A percentile compares a stretch with the other conserved stretches of the same genome.
These are phyloP conservation scores for Amiota minor DNA, from an alignment of 2,888 invertebrate species.

Conservation along the genomic window DNA sequence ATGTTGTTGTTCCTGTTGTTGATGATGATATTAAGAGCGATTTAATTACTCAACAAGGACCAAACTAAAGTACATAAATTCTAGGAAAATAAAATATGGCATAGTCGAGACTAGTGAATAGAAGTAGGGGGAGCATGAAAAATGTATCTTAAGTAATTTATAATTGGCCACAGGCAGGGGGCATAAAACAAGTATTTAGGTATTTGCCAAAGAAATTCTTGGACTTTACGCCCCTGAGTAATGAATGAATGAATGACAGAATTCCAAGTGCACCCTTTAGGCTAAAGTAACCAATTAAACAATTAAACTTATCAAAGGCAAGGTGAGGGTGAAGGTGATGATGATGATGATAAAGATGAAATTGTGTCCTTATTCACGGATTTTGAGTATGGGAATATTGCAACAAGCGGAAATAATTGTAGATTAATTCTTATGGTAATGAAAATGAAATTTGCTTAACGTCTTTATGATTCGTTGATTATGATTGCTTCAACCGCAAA, in stretches of 20 bases:
- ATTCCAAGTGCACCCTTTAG: background rate
- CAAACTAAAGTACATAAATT: background rate
- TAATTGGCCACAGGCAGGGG: slow-evolving; percentile 50
- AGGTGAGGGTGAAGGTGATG: background rate
- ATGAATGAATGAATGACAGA: background rate
- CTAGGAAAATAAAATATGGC: no score
- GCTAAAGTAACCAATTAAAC: slow-evolving; percentile 10
- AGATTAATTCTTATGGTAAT: no score
- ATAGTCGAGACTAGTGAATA: no score
- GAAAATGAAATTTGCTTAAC: background rate
- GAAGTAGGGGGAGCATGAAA: background rate
- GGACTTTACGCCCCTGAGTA: background rate
- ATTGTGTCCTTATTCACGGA: background rate
- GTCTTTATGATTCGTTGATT: background rate
- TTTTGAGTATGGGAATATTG: no score
- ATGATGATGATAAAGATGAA: background rate
- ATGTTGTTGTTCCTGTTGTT: background rate
- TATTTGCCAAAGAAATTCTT: no score
- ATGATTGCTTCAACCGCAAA: slow-evolving; percentile 7
- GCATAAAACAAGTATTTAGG: no score
- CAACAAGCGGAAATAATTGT: no score
- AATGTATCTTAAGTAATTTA: slow-evolving; percentile 51
- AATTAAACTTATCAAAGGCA: background rate
- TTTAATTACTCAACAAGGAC: background rate
- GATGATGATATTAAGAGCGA: background rate